Evolutionary conservation across 2,888 invertebrate genomes (phyloP).

Genomic region (Ectemnius continuus): DNA sequence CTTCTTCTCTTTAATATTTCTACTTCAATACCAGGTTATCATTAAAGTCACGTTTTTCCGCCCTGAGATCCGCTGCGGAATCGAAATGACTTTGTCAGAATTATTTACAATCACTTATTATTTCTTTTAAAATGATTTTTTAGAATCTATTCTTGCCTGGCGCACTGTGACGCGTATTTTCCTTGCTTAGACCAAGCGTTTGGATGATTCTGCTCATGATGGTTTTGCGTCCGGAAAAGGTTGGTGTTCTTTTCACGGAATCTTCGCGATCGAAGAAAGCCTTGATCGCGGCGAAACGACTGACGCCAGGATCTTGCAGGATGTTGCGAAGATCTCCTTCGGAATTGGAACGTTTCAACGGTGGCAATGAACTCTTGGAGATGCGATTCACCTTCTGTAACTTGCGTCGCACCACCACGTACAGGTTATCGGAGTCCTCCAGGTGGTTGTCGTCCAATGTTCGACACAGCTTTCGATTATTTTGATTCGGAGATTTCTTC

Average conservation of each 20-base stretch:
- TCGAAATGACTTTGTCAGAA: constrained; percentile 1
- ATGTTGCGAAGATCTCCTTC: constrained; percentile 5
- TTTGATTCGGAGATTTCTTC: too few relatives aligned
- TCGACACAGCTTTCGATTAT: constrained; percentile 22
- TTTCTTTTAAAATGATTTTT: too few relatives aligned
- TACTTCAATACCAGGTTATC: constrained; percentile 18
- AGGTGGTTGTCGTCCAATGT: constrained; percentile 26
- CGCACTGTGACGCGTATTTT: not conserved
- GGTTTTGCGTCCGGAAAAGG: not conserved
- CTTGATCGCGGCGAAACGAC: constrained; percentile 25
- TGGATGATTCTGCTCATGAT: constrained; percentile 16
- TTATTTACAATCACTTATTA: not conserved
- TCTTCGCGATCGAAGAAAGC: constrained; percentile 25
- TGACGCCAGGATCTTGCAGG: constrained; percentile 23
- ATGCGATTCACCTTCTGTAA: constrained; percentile 30
- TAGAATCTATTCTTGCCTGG: not conserved
- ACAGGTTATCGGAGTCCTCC: constrained; percentile 25
- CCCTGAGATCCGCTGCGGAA: constrained; percentile 19
- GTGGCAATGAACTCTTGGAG: not conserved
- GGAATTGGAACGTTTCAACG: not conserved
- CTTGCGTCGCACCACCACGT: constrained; percentile 29
- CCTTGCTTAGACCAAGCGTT: constrained; percentile 1
- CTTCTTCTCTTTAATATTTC: not conserved
- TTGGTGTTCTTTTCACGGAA: not conserved
- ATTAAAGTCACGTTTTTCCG: constrained; percentile 3